These are phyloP conservation scores for Lepidocyrtoides sp. DNA, from an alignment of 2,888 invertebrate species.

Conservation along the genomic window DNA sequence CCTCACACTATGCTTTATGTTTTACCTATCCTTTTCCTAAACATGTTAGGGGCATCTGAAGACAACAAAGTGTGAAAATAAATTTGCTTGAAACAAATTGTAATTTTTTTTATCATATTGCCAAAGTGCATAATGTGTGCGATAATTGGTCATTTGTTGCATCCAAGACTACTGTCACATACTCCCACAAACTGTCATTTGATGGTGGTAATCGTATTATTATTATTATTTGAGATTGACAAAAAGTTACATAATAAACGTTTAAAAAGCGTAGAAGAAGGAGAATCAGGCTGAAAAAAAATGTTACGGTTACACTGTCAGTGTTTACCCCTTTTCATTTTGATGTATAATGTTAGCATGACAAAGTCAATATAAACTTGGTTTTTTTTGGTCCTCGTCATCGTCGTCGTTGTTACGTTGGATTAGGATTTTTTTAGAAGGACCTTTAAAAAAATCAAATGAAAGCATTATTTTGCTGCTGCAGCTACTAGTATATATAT, in stretches of 20 bases:
- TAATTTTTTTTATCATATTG: too few species aligned
- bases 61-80: too few species aligned
- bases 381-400: conserved; percentile 30
- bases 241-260: conserved; percentile 18
- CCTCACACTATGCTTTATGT: too few species aligned
- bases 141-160: too few species aligned
- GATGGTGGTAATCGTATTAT: neutral
- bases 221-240: conserved; percentile 18
- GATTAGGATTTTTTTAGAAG: conserved; percentile 4
- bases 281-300: neutral
- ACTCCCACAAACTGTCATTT: neutral
- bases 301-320: neutral
- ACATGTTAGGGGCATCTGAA: too few species aligned
- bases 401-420: neutral
- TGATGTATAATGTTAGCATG: neutral
- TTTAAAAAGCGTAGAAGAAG: conserved; percentile 6
- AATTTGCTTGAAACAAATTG: too few species aligned
- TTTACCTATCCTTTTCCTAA: too few species aligned
- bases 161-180: too few species aligned
- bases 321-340: neutral
- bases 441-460: neutral
- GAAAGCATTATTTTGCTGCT: neutral
- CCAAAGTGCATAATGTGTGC: too few species aligned
- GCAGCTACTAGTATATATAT: too few species aligned
- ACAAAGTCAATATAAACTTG: conserved; percentile 16